Evolutionary conservation across 2,888 invertebrate species (phyloP).

Genomic region (Eupithecia exiguata): DNA sequence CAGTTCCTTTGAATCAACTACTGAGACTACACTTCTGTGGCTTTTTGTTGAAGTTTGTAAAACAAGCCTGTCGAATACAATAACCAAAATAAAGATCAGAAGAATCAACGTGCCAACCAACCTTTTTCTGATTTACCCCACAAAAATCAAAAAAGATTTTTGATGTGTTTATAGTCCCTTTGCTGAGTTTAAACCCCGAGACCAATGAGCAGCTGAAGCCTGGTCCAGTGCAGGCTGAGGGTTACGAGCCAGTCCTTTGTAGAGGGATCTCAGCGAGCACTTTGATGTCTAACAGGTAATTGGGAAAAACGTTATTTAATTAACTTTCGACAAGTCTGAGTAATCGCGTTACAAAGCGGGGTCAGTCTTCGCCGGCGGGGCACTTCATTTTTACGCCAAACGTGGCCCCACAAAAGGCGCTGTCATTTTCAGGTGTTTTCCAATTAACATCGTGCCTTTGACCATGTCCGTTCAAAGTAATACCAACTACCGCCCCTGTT

Average conservation of each 20-base stretch:
- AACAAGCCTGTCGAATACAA: not conserved
- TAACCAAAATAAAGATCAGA: not conserved
- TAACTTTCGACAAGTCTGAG: constrained; percentile 83
- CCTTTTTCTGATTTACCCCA: not conserved
- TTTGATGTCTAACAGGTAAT: constrained; percentile 81
- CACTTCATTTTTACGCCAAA: constrained; percentile 82
- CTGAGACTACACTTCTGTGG: no score
- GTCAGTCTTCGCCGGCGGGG: constrained; percentile 75
- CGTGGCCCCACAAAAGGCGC: constrained; percentile 75
- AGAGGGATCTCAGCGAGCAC: constrained; percentile 70
- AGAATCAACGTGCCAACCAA: not conserved
- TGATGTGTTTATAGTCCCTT: constrained; percentile 47
- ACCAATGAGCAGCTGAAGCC: constrained; percentile 52
- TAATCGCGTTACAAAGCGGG: constrained; percentile 83
- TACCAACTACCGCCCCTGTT: constrained; percentile 69
- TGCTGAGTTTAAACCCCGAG: constrained; percentile 24
- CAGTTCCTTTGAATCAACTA: not conserved
- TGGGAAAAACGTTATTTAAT: constrained; percentile 84
- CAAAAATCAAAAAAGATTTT: constrained; percentile 3
- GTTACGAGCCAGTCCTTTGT: constrained; percentile 77
- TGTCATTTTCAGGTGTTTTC: constrained; percentile 82
- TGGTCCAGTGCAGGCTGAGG: constrained; percentile 71
- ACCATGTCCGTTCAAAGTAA: constrained; percentile 72
- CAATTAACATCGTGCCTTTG: constrained; percentile 83
- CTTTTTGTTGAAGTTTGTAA: no score